Evolutionary conservation across 2,888 invertebrate species (phyloP).

Genomic region (Pherbina coryleti): DNA sequence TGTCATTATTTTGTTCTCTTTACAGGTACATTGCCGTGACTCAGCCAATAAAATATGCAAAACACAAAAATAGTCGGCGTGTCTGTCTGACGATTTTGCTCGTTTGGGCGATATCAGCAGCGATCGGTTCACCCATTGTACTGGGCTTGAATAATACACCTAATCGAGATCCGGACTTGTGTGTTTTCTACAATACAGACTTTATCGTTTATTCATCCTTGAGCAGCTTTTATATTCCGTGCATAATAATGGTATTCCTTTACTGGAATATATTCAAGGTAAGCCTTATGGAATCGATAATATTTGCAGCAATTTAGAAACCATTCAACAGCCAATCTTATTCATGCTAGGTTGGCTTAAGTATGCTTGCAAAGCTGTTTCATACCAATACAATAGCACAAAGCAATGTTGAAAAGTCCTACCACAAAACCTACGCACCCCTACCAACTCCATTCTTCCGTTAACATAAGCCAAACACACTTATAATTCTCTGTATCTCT

Average conservation of each 20-base stretch:
- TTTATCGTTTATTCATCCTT: constrained; percentile 98
- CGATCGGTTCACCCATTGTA: constrained; percentile 96
- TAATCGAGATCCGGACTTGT: constrained; percentile 84
- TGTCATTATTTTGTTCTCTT: constrained; percentile 52
- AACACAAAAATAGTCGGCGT: constrained; percentile 95
- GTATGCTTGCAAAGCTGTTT: too few relatives aligned
- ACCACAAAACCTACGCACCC: background rate
- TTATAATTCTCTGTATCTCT: background rate
- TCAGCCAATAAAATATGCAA: constrained; percentile 98
- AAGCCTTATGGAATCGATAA: constrained; percentile 56
- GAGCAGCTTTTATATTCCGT: constrained; percentile 98
- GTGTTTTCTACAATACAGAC: constrained; percentile 97
- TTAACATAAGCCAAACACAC: background rate
- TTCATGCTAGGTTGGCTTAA: too few relatives aligned
- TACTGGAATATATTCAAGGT: constrained; percentile 99
- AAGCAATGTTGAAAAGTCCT: background rate
- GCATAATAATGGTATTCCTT: constrained; percentile 97
- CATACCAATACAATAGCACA: too few relatives aligned
- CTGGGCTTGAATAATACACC: constrained; percentile 95
- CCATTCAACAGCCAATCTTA: too few relatives aligned
- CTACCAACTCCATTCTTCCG: background rate
- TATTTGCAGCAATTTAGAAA: background rate
- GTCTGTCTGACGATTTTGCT: constrained; percentile 95
- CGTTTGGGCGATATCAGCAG: constrained; percentile 95
- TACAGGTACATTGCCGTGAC: constrained; percentile 98